These are phyloP conservation scores for Camelus bactrianus DNA, from an alignment of 2,113 vertebrate species.

Conservation along the genomic window DNA sequence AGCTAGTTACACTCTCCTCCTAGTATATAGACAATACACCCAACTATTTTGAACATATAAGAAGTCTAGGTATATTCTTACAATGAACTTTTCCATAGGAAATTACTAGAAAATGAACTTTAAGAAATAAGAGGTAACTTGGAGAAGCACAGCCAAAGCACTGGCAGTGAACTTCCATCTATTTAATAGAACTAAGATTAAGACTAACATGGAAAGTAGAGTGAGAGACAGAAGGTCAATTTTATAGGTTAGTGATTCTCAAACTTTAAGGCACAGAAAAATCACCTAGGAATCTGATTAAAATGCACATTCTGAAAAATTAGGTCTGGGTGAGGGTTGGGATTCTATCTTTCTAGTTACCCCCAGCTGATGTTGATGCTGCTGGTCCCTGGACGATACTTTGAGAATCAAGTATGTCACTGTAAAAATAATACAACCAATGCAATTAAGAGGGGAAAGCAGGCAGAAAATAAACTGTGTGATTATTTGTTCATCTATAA, in stretches of 20 bases:
- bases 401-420: background rate
- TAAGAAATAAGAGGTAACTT: background rate
- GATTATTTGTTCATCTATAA: slow-evolving; percentile 20
- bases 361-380: background rate
- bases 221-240: background rate
- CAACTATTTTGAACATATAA: background rate
- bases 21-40: background rate
- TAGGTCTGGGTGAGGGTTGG: background rate
- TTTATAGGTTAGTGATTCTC: background rate
- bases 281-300: background rate
- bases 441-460: slow-evolving; percentile 3
- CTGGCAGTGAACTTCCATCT: background rate
- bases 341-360: slow-evolving; percentile 14
- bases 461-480: background rate
- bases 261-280: background rate
- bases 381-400: background rate
- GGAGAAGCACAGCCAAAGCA: background rate
- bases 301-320: slow-evolving; percentile 26
- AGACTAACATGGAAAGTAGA: background rate
- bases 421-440: background rate
- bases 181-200: background rate
- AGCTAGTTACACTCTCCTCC: background rate
- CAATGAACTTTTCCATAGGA: background rate
- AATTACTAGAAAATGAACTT: slow-evolving; percentile 19
- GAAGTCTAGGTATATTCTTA: background rate